Evolutionary conservation across 35 echinoderm and acorn worm genomes (phyloP).

Genomic region (Chiridota heheva): DNA sequence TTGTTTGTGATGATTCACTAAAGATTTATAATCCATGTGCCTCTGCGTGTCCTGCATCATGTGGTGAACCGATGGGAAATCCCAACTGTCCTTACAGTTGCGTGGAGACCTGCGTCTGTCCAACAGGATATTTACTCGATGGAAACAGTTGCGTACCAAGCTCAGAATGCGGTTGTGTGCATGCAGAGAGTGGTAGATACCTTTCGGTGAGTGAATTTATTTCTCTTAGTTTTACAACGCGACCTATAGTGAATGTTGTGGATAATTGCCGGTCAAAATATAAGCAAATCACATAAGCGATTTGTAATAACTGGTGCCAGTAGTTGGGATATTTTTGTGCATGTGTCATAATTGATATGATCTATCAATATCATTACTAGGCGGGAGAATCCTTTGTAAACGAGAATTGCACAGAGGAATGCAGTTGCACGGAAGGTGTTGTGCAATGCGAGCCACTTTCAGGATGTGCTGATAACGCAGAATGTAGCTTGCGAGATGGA

Average conservation of each 20-base stretch:
- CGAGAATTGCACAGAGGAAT: not conserved
- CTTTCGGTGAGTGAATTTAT: constrained; percentile 46
- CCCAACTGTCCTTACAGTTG: too few species aligned
- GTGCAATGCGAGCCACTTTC: not conserved
- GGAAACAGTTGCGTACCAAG: constrained; percentile 52
- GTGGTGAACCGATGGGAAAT: too few species aligned
- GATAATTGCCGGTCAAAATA: too few species aligned
- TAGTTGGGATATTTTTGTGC: too few species aligned
- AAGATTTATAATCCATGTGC: constrained; percentile 61
- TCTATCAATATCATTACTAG: too few species aligned
- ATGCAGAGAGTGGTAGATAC: constrained; percentile 35
- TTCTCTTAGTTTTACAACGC: too few species aligned
- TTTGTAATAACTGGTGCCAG: too few species aligned
- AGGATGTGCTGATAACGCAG: constrained; percentile 7
- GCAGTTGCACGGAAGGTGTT: not conserved
- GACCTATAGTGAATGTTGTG: too few species aligned
- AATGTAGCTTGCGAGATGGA: constrained; percentile 40
- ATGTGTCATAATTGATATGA: too few species aligned
- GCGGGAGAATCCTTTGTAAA: constrained; percentile 4
- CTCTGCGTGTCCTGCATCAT: constrained; percentile 53
- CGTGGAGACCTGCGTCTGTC: constrained; percentile 64
- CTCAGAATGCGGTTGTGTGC: constrained; percentile 58
- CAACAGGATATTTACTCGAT: constrained; percentile 46
- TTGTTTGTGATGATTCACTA: constrained; percentile 28
- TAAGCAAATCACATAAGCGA: too few species aligned